These are phyloP conservation scores for Yponomeuta malinellus DNA, from an alignment of 2,888 invertebrate genomes.

Conservation along the genomic window DNA sequence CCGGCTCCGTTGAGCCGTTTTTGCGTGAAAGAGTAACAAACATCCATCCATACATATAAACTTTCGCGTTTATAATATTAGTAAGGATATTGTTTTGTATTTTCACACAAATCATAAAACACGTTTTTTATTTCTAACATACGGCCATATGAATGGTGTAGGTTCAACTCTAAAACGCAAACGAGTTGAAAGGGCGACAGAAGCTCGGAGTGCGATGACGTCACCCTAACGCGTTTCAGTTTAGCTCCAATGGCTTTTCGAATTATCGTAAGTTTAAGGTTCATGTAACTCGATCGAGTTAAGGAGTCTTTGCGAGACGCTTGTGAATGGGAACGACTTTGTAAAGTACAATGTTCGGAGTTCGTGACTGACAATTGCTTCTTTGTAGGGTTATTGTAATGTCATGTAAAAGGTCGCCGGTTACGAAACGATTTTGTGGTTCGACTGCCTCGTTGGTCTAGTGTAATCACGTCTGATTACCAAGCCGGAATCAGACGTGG, in stretches of 20 bases:
- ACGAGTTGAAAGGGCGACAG: slow-evolving; percentile 18
- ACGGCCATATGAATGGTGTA: neutral
- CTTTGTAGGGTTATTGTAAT: neutral
- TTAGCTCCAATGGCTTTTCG: slow-evolving; percentile 16
- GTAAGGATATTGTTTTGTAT: neutral
- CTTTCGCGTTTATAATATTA: no score
- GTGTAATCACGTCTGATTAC: no score
- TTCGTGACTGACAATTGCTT: neutral
- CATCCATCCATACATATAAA: no score
- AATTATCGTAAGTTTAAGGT: slow-evolving; percentile 16
- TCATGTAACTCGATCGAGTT: slow-evolving; percentile 10
- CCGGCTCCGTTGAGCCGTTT: no score
- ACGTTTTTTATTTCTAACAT: no score
- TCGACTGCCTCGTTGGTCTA: neutral
- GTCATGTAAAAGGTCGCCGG: neutral
- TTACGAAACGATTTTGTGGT: neutral
- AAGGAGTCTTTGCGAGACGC: neutral
- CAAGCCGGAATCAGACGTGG: neutral
- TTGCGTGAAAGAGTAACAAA: no score
- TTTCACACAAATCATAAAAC: neutral
- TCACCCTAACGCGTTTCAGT: slow-evolving; percentile 12
- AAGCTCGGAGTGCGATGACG: slow-evolving; percentile 9
- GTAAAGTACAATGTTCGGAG: neutral
- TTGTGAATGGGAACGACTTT: neutral
- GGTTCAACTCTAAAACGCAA: neutral